phyloP scores from a whole-genome alignment of 2,113 vertebrate species.

The Nasalis larvatus region DNA sequence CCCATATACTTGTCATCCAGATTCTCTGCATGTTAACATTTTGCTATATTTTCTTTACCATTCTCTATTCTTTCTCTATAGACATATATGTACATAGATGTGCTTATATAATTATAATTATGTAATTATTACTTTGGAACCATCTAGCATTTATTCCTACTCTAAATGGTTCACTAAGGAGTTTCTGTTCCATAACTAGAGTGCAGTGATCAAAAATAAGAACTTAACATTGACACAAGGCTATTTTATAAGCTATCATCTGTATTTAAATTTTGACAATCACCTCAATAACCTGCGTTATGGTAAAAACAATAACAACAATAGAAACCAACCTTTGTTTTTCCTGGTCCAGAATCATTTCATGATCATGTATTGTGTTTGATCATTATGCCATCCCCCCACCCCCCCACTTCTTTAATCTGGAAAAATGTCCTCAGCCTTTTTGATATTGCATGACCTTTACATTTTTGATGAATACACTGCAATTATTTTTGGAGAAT shows the following conservation, averaged over 20 bases:
- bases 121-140: constrained; percentile 15
- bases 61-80: not conserved
- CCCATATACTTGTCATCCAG: not conserved
- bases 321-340: not conserved
- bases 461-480: not conserved
- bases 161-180: not conserved
- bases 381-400: not conserved
- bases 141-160: not conserved
- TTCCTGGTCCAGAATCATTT: not conserved
- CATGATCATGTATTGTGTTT: not conserved
- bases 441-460: not conserved
- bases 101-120: not conserved
- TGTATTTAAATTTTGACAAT: not conserved
- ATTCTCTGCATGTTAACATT: not conserved
- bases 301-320: not conserved
- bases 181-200: not conserved
- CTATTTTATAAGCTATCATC: not conserved
- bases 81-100: not conserved
- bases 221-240: not conserved
- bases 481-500: constrained; percentile 13
- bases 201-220: not conserved
- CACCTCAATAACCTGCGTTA: not conserved
- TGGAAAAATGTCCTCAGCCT: not conserved
- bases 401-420: not conserved
- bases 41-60: not conserved